Base-by-base conservation (phyloP, 2,797 vertebrate genomes). In the Cyprinella venusta region DNA sequence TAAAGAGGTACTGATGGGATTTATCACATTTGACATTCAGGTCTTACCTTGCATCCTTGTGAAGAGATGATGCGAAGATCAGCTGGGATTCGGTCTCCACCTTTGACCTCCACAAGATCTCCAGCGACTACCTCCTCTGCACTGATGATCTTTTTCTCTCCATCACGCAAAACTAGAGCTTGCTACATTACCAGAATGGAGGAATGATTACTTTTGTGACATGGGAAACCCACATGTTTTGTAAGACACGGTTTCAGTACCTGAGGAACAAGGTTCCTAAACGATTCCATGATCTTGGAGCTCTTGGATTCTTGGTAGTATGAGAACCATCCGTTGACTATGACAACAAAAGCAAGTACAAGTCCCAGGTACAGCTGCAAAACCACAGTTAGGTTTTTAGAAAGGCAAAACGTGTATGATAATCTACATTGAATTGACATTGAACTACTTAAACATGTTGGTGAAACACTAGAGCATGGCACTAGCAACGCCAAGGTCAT, bases 41-140 rank as follows among this genome's bases (percentile, higher is more conserved):
- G 16, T 56, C 48, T 3, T 65, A 97, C 98, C 96, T 99, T 99
- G 92, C 98, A 99, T 87, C 97, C 97, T 0, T 96, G 94, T 6
- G 98, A 95, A 69, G 96, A 96, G 86, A 98, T 87, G 71, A 99
- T 88, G 26, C 98, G 92, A 86, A 99, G 92, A 88, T 99, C 98
- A 1, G 98, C 97, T 0, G 98, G 97, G 86, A 99, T 97, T 87
- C 97, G 91, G 91, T 99, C 98, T 71, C 98, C 98, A 40, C 97
- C 97, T 82, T 98, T 99, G 70, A 99, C 97, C 86, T 99, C 98
- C 83, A 99, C 97, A 36, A 99, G 90, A 85, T 99, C 98, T 40
- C 98, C 98, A 0, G 90, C 93, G 2, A 97, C 98, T 13, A 99
- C 97, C 0, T 96, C 96, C 85, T 98, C 96, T 0, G 97, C 97